Evolutionary conservation across 1,140 invertebrate species (phyloP), one percentile per base, ranked within the genome.

Genomic region (Plutomurus gul): DNA sequence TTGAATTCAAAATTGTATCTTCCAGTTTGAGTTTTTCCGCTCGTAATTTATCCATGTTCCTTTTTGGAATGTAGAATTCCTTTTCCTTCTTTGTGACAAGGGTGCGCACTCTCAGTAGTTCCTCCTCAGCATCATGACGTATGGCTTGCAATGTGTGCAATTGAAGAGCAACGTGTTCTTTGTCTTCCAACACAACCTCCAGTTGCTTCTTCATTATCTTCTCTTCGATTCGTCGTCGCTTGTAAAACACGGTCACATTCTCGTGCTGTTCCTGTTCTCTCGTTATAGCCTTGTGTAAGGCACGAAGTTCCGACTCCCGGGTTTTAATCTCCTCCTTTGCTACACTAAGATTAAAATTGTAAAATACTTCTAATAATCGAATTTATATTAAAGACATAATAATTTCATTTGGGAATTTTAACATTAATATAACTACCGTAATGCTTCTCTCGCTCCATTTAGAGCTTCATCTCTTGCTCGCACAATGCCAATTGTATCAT

Each of bases 401-500:
- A n/a, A 10, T 73, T 56, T 73, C 46, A 71, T 36, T 73, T 11
- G 18, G 39, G 27, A 8, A 47, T 22, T 65, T 10, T 47, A 71
- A 46, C 0, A 60, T 60, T 71, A 16, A 10, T 36, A 43, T 49
- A 86, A 85, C 86, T 86, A 92, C 91, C 84, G 86, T 83, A 90
- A 88, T 81, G 92, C 90, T 76, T 88, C 83, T 27, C 86, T 86
- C 3, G 92, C 87, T 81, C 91, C 89, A 79, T 90, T 88, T 65
- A 90, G 87, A 5, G 91, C 88, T 84, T 90, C 90, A 85, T 93
- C 92, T 43, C 92, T 86, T 47, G 91, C 89, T 39, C 88, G 88
- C 79, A 94, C 92, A 75, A 90, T 90, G 5, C 90, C 86, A 22
- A 94, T 87, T 20, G 93, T 91, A 8, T 90, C 89, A 84, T 92